Evolutionary conservation across 2,888 invertebrate species (phyloP), one percentile per base, ranked within the genome.

Genomic region (Diplazon laetatorius): DNA sequence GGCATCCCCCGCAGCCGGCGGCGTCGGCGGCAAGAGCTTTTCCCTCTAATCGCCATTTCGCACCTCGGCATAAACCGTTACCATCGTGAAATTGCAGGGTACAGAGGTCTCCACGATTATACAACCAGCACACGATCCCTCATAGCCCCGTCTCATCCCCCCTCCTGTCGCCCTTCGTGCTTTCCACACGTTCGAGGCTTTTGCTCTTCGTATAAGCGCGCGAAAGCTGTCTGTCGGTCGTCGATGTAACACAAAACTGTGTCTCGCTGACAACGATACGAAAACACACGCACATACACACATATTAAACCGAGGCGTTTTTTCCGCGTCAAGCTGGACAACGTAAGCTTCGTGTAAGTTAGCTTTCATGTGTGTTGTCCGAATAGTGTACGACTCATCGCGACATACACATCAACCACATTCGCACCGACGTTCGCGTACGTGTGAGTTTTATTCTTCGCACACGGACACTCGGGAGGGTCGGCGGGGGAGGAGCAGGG

Each of bases 261-360:
- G 14, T n/a, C 42, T 12, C 30, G 35, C 14, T n/a, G n/a, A n/a
- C 22, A 25, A 63, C 30, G 44, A 63, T 12, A 48, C 46, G 22
- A 14, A 35, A 35, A 5, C 30, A 2, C 35, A 42, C 25, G 16
- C 12, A 22, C 46, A 48, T n/a, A 48, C 35, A 18, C n/a, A n/a
- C n/a, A 10, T 35, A 63, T 76, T 65, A 73, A 82, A 75, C 70
- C 55, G 73, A 69, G 63, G 76, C 80, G 73, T 77, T 81, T 77
- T 76, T 76, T 76, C 57, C 46, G 50, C 66, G 63, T 66, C 69
- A 72, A 68, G 48, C 63, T 44, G 78, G 71, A 82, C 84, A 80
- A 72, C 62, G 48, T 87, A 88, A 87, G 85, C 79, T 82, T 79
- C 87, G 77, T 87, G 87, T 87, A 88, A 86, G 83, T 83, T 82